Conservation (phyloP, 2,113 vertebrate genomes). For the Tetrax tetrax region DNA sequence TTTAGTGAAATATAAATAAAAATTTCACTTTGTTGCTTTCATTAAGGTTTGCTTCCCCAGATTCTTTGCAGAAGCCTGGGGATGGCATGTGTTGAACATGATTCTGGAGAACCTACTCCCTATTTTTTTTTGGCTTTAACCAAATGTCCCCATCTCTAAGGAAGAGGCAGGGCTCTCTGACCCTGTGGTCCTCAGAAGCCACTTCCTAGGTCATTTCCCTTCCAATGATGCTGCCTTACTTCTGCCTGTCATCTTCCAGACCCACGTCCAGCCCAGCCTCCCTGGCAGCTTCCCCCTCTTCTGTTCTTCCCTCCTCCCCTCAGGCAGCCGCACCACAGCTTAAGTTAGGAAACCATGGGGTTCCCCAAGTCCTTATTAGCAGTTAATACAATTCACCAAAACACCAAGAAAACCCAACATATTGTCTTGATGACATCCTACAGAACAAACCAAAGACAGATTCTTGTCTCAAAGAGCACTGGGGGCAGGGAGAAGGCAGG, state of each 20-base stretch:
- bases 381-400: not conserved
- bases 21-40: not conserved
- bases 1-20: not conserved
- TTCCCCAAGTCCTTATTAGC: not conserved
- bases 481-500: not conserved
- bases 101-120: not conserved
- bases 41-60: not conserved
- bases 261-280: not conserved
- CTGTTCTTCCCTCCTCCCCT: not conserved
- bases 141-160: not conserved
- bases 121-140: not conserved
- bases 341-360: not conserved
- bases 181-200: not conserved
- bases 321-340: not conserved
- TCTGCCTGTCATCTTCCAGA: not conserved
- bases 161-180: not conserved
- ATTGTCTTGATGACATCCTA: not conserved
- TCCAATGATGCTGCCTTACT: not conserved
- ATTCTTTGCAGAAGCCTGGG: not conserved
- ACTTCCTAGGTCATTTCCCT: not conserved
- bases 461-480: not conserved
- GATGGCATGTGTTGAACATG: fast-evolving
- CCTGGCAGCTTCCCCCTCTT: not conserved
- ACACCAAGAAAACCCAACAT: not conserved
- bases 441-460: not conserved